phyloP scores from a whole-genome alignment of 2,888 invertebrate species.

The Epirrhoe alternata region DNA sequence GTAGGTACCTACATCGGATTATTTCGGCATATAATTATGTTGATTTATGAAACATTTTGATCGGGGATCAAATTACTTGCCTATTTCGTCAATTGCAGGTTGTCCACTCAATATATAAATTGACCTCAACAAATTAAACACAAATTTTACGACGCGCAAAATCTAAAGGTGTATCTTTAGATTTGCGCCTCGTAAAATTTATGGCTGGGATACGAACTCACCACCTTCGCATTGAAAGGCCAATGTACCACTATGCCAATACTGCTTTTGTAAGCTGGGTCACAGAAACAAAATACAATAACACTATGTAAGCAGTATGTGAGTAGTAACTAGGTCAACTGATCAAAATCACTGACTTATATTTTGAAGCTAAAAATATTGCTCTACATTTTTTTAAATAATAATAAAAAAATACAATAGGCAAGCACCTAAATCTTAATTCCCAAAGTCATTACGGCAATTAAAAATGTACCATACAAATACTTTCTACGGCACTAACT shows the following conservation, averaged over 20 bases:
- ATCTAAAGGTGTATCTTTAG: no score
- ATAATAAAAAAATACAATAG: conserved; percentile 13
- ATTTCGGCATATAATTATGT: conserved; percentile 65
- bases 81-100: conserved; percentile 25
- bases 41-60: conserved; percentile 66
- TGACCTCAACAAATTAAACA: no score
- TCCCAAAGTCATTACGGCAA: conserved; percentile 48
- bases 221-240: no score
- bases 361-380: background rate
- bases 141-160: no score
- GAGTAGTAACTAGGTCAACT: background rate
- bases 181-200: no score
- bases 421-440: conserved; percentile 14
- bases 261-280: no score
- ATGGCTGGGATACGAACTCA: no score
- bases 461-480: conserved; percentile 61
- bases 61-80: conserved; percentile 35
- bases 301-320: background rate
- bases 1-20: no score
- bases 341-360: background rate
- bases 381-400: background rate
- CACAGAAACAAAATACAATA: no score
- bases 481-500: conserved; percentile 60
- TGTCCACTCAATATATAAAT: background rate
- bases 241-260: no score